Evolutionary conservation across 2,113 vertebrate genomes (phyloP).

Genomic region (Paradoxurus hermaphroditus): DNA sequence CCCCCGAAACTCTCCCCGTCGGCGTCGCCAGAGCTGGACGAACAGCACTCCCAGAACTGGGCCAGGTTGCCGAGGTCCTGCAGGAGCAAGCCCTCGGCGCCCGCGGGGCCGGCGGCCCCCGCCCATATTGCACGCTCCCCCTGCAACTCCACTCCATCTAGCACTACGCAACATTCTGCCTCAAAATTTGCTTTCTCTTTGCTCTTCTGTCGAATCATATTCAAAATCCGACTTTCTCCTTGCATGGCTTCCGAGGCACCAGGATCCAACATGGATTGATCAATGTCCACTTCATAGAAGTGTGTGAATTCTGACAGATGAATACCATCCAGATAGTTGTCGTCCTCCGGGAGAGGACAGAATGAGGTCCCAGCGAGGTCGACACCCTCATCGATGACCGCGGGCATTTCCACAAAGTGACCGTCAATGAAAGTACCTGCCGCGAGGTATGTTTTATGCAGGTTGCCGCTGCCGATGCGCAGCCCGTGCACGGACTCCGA

Average conservation of each 20-base stretch:
- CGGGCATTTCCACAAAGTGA: slow-evolving; percentile 97
- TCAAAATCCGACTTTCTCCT: slow-evolving; percentile 98
- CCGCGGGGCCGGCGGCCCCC: slow-evolving; percentile 90
- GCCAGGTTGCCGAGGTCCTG: slow-evolving; percentile 95
- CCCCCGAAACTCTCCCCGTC: slow-evolving; percentile 96
- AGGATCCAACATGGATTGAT: slow-evolving; percentile 99
- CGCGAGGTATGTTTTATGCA: slow-evolving; percentile 94
- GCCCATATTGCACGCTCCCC: slow-evolving; percentile 99
- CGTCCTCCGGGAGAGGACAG: slow-evolving; percentile 96
- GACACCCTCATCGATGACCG: slow-evolving; percentile 89
- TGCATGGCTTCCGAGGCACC: slow-evolving; percentile 99
- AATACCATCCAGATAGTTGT: slow-evolving; percentile 96
- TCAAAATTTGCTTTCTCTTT: slow-evolving; percentile 94
- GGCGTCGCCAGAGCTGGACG: slow-evolving; percentile 94
- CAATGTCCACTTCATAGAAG: slow-evolving; percentile 99
- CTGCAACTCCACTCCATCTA: slow-evolving; percentile 97
- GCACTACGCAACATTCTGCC: slow-evolving; percentile 98
- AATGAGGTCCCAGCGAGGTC: slow-evolving; percentile 93
- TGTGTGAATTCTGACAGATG: slow-evolving; percentile 98
- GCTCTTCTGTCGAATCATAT: slow-evolving; percentile 99
- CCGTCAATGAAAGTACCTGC: slow-evolving; percentile 98
- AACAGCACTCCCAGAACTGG: slow-evolving; percentile 98
- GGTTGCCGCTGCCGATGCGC: slow-evolving; percentile 89
- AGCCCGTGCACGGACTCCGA: slow-evolving; percentile 93
- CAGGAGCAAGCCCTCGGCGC: slow-evolving; percentile 92